Evolutionary conservation across 2,113 vertebrate genomes (phyloP).

Genomic region (Pteruthius melanotis): DNA sequence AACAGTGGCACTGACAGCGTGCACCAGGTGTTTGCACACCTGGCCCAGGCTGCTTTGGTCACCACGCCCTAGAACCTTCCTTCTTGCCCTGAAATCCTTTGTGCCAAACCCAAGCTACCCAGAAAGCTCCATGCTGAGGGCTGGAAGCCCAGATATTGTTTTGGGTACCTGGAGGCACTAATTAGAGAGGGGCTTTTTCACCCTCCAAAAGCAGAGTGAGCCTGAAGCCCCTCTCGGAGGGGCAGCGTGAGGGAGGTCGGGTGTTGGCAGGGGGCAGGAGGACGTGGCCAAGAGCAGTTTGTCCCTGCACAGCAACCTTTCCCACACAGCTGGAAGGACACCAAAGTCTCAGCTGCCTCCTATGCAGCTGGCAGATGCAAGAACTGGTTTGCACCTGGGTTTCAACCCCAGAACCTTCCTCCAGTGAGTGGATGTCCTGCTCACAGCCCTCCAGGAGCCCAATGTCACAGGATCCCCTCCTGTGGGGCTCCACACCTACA

Average conservation of each 20-base stretch:
- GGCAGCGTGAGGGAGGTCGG: fast-evolving
- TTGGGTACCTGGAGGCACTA: not conserved
- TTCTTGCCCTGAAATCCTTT: not conserved
- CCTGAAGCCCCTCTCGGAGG: not conserved
- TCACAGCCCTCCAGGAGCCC: not conserved
- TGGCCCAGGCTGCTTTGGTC: fast-evolving
- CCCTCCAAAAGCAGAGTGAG: not conserved
- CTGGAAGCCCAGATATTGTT: not conserved
- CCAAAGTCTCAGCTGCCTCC: not conserved
- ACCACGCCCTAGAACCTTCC: not conserved
- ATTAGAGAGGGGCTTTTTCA: not conserved
- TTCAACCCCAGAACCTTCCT: not conserved
- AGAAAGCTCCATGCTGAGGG: not conserved
- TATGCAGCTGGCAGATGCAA: not conserved
- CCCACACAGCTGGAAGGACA: not conserved
- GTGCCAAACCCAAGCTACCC: not conserved
- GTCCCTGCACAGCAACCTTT: not conserved
- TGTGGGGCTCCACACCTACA: not conserved
- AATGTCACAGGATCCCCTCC: not conserved
- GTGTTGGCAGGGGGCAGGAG: not conserved
- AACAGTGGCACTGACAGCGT: not conserved
- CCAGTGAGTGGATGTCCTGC: not conserved
- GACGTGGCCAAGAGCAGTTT: fast-evolving
- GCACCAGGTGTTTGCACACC: not conserved
- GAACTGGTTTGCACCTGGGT: not conserved